Evolutionary conservation across 2,113 vertebrate species (phyloP).

Genomic region (Agapornis roseicollis): DNA sequence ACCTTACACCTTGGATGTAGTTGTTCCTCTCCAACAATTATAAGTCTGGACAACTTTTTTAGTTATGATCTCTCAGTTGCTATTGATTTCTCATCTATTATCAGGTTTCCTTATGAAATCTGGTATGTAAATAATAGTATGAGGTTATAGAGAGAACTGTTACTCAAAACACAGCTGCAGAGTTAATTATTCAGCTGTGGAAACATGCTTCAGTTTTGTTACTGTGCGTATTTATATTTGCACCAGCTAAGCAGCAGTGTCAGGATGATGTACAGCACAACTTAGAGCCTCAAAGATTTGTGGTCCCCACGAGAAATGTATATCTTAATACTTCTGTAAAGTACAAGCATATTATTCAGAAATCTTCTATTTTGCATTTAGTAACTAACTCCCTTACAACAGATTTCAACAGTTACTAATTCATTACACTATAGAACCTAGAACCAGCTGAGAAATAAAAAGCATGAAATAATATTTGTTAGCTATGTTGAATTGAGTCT

Average conservation of each 20-base stretch:
- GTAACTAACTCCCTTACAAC: background rate
- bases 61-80: background rate
- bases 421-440: slow-evolving; percentile 23
- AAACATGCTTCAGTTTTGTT: background rate
- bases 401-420: slow-evolving; percentile 22
- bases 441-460: slow-evolving; percentile 41
- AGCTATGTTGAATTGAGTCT: slow-evolving; percentile 37
- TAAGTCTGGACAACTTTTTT: background rate
- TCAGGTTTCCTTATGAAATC: background rate
- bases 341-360: background rate
- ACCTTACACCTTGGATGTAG: background rate
- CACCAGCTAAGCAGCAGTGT: background rate
- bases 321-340: background rate
- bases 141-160: background rate
- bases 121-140: background rate
- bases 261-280: background rate
- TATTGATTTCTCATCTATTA: background rate
- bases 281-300: background rate
- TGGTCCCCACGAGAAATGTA: background rate
- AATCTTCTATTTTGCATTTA: background rate
- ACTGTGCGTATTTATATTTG: background rate
- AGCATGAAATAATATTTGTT: slow-evolving; percentile 49
- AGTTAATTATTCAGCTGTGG: background rate
- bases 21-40: background rate
- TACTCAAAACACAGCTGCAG: background rate